phyloP scores from a whole-genome alignment of 1,140 invertebrate species.

The Hormaphis cornu region DNA sequence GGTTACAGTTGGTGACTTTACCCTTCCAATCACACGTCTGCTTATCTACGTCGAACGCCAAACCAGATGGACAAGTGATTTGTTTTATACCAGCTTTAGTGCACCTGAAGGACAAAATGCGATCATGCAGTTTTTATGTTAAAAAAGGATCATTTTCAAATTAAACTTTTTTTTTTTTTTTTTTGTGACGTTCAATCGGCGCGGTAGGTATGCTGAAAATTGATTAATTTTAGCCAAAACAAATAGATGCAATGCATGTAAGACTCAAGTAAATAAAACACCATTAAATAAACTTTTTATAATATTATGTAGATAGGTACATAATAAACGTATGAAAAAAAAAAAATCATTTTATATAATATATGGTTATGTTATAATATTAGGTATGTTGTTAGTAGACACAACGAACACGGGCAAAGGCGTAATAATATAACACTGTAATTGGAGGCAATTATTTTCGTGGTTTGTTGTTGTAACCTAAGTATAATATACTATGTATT shows the following conservation, averaged over 20 bases:
- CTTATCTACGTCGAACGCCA: conserved; percentile 93
- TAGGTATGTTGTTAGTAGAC: conserved; percentile 13
- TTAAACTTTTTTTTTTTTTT: conserved; percentile 5
- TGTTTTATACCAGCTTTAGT: conserved; percentile 85
- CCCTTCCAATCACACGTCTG: conserved; percentile 95
- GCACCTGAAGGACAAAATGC: conserved; percentile 55
- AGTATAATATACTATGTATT: too few relatives aligned
- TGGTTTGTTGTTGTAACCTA: too few relatives aligned
- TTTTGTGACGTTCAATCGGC: conserved; percentile 6
- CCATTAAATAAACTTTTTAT: not conserved
- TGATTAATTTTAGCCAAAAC: conserved; percentile 24
- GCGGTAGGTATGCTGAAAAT: conserved; percentile 18
- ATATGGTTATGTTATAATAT: not conserved
- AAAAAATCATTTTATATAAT: not conserved
- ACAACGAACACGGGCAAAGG: conserved; percentile 15
- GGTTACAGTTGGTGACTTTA: conserved; percentile 92
- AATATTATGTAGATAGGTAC: not conserved
- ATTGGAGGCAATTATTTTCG: not conserved
- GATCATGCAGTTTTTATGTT: conserved; percentile 26
- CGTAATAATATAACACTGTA: not conserved
- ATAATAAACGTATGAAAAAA: not conserved
- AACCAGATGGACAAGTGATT: conserved; percentile 86
- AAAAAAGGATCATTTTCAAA: conserved; percentile 9
- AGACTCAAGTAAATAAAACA: conserved; percentile 19
- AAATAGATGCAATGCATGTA: conserved; percentile 23